A percentile compares a stretch with the other conserved stretches of the same genome.
These are phyloP conservation scores for Sparidentex hasta DNA, from an alignment of 2,797 vertebrate genomes.

Conservation along the genomic window DNA sequence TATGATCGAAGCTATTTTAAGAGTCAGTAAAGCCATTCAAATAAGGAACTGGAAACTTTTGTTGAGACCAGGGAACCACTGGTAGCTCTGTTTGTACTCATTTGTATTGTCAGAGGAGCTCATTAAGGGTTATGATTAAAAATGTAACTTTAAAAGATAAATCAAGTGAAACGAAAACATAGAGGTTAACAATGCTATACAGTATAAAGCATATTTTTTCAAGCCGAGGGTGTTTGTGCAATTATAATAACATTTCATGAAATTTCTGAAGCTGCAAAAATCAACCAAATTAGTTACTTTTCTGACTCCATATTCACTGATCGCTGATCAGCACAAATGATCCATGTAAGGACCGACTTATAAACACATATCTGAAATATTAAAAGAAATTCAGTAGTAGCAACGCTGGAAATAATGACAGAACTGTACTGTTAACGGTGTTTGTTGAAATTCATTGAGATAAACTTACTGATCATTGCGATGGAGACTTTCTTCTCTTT, in stretches of 20 bases:
- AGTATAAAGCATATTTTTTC: not conserved
- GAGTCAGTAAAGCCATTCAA: not conserved
- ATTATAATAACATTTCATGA: not conserved
- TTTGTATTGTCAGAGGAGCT: not conserved
- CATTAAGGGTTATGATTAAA: not conserved
- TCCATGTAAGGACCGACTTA: too few relatives aligned
- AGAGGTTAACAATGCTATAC: not conserved
- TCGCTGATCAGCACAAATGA: not conserved
- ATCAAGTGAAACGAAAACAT: not conserved
- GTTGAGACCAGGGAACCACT: not conserved
- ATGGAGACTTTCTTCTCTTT: slow-evolving; percentile 24
- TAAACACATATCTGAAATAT: not conserved
- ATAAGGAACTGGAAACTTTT: not conserved
- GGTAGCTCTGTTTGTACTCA: not conserved
- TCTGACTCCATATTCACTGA: not conserved
- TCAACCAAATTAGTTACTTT: not conserved
- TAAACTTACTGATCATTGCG: slow-evolving; percentile 70
- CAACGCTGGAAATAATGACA: not conserved
- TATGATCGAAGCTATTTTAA: slow-evolving; percentile 4
- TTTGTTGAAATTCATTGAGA: not conserved
- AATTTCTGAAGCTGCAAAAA: not conserved
- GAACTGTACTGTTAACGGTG: not conserved
- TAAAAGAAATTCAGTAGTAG: not conserved
- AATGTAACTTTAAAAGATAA: not conserved
- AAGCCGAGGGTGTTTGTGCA: not conserved